A percentile compares a stretch with the other conserved stretches of the same genome.
phyloP scores from a whole-genome alignment of 2,888 invertebrate genomes.

The Eupithecia inturbata region DNA sequence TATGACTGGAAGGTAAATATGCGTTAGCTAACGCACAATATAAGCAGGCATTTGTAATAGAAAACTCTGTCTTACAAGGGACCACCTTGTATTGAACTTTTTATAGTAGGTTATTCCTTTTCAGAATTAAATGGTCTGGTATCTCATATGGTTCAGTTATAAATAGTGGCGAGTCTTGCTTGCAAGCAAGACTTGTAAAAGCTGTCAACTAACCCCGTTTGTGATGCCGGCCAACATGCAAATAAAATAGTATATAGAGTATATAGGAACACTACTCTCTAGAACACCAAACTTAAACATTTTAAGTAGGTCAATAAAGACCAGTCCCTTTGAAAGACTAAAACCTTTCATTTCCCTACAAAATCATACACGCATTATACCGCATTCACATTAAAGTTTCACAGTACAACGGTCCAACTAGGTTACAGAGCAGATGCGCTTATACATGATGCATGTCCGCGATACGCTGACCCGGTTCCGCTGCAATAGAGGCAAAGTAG shows the following conservation, averaged over 20 bases:
- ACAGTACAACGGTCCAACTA: constrained; percentile 37
- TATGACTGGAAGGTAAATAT: not conserved
- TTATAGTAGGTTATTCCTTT: not conserved
- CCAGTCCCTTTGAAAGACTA: not conserved
- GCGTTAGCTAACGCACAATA: not conserved
- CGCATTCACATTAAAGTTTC: constrained; percentile 41
- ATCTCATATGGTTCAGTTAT: not conserved
- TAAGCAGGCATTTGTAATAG: not conserved
- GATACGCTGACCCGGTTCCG: constrained; percentile 33
- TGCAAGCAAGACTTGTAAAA: not conserved
- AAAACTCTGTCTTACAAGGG: not conserved
- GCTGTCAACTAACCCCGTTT: too few relatives aligned
- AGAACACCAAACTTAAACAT: not conserved
- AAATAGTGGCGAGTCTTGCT: not conserved
- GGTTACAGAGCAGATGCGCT: constrained; percentile 43
- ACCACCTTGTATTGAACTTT: not conserved
- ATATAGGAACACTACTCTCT: not conserved
- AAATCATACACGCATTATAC: constrained; percentile 13
- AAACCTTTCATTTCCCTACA: not conserved
- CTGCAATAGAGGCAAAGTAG: constrained; percentile 21
- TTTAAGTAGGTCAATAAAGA: not conserved
- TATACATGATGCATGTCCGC: constrained; percentile 39
- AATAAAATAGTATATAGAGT: too few relatives aligned
- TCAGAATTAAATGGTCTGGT: not conserved
- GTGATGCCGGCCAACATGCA: too few relatives aligned